Evolutionary conservation across 1,140 invertebrate genomes (phyloP), one percentile per base, ranked within the genome.

Genomic region (Tetranychus urticae): DNA sequence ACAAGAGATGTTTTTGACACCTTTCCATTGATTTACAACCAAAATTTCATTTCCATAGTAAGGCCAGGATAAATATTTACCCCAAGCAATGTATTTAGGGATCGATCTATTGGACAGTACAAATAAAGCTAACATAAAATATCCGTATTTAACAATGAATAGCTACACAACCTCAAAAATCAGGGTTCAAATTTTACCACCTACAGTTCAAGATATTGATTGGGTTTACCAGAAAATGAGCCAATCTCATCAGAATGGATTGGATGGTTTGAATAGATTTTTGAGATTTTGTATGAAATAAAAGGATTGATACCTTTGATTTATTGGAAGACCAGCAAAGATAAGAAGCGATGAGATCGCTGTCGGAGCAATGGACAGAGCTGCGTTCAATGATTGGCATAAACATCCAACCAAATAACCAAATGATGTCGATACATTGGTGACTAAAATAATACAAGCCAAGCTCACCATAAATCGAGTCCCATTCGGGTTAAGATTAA

Each of bases 21-120:
- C 79, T 0, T 77, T 71, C 91, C 90, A 96, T 70, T 97, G 88
- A 74, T 92, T 94, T 56, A 96, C 83, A n/a, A 86, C 75, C 1
- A 96, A 73, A 0, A 88, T 85, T 74, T 94, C 90, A 73, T 89
- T 91, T 47, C 84, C 86, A 71, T 92, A 96, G 55, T 83, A 80
- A 73, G 96, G 93, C 88, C 91, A 96, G 0, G 89, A 94, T 31
- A 96, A 71, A 71, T 90, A 88, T 13, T 87, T 86, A 60, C 96
- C 73, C 88, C 90, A 94, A 59, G 81, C 77, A 59, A 96, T 83
- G 68, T 91, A 96, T 0, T 76, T 70, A 1, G 90, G 90, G 23
- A 93, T 80, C 1, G 88, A 88, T 2, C 84, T 86, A 65, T 62
- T 73, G 73, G 63, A n/a, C 10, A 42, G 23, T 23, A 23, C 23